Evolutionary conservation across 2,797 vertebrate species (phyloP).

Genomic region (Propithecus deckenii): DNA sequence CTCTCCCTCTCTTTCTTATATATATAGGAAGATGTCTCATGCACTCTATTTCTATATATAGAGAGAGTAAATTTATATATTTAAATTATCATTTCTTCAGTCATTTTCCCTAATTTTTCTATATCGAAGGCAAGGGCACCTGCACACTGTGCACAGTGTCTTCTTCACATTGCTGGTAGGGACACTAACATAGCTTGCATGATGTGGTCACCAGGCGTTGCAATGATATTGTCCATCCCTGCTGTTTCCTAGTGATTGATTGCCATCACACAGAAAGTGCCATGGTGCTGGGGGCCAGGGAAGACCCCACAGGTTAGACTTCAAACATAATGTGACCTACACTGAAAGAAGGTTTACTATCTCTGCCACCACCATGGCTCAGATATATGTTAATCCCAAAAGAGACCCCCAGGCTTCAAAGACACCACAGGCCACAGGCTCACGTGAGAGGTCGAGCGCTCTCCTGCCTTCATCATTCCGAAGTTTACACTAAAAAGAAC

Average conservation of each 20-base stretch:
- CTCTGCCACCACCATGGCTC: background rate
- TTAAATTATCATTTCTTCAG: too few relatives aligned
- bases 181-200: background rate
- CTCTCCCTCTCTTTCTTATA: too few relatives aligned
- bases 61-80: too few relatives aligned
- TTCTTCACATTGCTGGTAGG: too few relatives aligned
- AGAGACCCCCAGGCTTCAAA: background rate
- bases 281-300: background rate
- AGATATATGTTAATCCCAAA: background rate
- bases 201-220: background rate
- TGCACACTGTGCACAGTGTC: too few relatives aligned
- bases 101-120: background rate
- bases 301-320: background rate
- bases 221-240: background rate
- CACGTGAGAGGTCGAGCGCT: background rate
- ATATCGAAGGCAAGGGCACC: background rate
- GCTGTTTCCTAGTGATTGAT: background rate
- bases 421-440: background rate
- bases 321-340: background rate
- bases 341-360: background rate
- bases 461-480: background rate
- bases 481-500: background rate
- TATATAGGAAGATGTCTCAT: too few relatives aligned
- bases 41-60: too few relatives aligned
- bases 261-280: background rate